Evolutionary conservation across 2,888 invertebrate species (phyloP), one percentile per base, ranked within the genome.

Genomic region (Drosophila pegasa): DNA sequence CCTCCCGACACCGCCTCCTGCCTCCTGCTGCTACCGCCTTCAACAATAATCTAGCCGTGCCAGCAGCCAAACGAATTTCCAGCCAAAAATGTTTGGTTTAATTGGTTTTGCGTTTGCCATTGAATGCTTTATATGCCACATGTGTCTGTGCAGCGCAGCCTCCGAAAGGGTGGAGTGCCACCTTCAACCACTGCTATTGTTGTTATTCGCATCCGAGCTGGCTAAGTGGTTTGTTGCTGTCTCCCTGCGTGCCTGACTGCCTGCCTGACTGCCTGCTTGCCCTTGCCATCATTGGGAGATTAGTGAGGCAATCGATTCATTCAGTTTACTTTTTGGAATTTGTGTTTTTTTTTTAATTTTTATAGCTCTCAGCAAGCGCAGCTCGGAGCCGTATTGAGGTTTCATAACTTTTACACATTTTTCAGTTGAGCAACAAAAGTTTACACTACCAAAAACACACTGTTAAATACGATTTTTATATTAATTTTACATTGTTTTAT

Each of bases 51-150:
- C 70, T 54, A 50, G 54, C 76, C 48, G 41, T 65, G 65, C 64
- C 75, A 67, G 67, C 62, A 66, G 75, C 56, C 73, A 63, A 63
- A 20, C 79, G 65, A 68, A 75, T 75, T 72, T 59, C 56, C 65
- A 68, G 64, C 68, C 72, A 73, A 79, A 86, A 86, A 83, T 87
- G 88, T 84, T 84, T 86, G 84, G 67, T 88, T 88, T 84, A 87
- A 84, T 84, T 84, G 84, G 87, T 84, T 87, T 87, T 76, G 78
- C 83, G 78, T 70, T 70, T 54, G 61, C 61, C 68, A 67, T 72
- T 84, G 77, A 72, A 81, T 81, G 74, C 54, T 66, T 84, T 79
- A 80, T 80, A 66, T 67, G 54, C 61, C 56, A 58, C 70, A 60
- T 70, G 64, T 61, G 25, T 54, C 22, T 41, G 22, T 51, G 1